Evolutionary conservation across 30 jellyfish, hydroid and myxozoan species (phyloP), one percentile per base, ranked within the genome.

Genomic region (Aurelia aurita): DNA sequence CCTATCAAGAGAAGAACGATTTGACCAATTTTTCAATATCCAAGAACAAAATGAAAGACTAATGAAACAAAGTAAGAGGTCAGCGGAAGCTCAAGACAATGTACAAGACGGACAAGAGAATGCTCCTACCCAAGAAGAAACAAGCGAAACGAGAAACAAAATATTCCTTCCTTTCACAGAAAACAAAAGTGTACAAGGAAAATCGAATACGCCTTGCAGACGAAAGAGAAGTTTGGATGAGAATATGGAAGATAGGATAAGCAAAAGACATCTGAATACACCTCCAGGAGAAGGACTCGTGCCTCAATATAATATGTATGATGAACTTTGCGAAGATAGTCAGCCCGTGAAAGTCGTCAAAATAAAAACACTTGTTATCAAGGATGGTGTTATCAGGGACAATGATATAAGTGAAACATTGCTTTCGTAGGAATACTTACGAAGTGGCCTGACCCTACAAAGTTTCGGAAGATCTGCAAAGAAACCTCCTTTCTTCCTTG

Each of bases 311-410:
- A 72, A 86, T 31, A 85, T 93, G 86, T 93, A 93, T 62, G 97
- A 87, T 34, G 96, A 83, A 39, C 91, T 93, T 27, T 93, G 98
- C 49, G 98, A 93, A 62, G 98, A 93, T 67, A 71, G 91, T 59
- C 97, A 87, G 80, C 98, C 98, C 27, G 98, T 93, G 0, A 94
- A 93, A 55, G 97, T 93, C 29, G 98, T 93, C 22, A 93, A 93
- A 84, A 84, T 93, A 23, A 79, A 93, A 74, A 87, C 88, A 53
- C 96, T 93, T 1, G 75, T 93, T 69, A 97, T 93, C 58, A 82
- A 82, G 53, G 97, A 93, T 69, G 98, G 98, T 4, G 92, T 93
- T 2, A 93, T 93, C 10, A 73, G 93, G 71, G 98, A 93, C 43
- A 91, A 87, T 39, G 89, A 85, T 31, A 93, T 93, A 13, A 60